Evolutionary conservation across 2,113 vertebrate genomes (phyloP).

Genomic region (Galeopterus variegatus): DNA sequence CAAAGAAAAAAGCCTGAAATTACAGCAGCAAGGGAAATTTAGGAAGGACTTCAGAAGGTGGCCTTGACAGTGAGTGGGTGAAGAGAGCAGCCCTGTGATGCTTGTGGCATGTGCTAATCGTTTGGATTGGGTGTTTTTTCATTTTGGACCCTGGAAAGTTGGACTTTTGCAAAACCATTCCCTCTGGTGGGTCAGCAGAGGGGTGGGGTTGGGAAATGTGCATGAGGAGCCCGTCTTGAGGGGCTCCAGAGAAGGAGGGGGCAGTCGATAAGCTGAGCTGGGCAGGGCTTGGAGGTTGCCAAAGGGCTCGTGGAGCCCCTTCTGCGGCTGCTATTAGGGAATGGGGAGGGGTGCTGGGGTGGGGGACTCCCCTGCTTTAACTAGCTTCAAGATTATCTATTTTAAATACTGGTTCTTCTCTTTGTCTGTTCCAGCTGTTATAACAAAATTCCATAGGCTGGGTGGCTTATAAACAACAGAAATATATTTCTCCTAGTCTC

Average conservation of each 20-base stretch:
- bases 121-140: background rate
- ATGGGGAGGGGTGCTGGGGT: too few relatives aligned
- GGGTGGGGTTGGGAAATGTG: fast-evolving
- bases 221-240: background rate
- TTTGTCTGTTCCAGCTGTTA: background rate
- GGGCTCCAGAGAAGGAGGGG: too few relatives aligned
- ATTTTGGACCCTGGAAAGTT: background rate
- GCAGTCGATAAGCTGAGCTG: background rate
- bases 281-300: background rate
- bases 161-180: background rate
- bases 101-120: fast-evolving
- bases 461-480: background rate
- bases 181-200: background rate
- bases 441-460: background rate
- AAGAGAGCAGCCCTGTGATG: background rate
- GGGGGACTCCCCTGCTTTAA: background rate
- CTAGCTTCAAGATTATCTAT: background rate
- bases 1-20: background rate
- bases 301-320: background rate
- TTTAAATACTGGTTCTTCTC: background rate
- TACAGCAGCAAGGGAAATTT: background rate
- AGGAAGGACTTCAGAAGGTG: background rate
- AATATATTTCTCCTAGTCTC: background rate
- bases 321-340: fast-evolving
- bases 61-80: too few relatives aligned